Base-by-base conservation (phyloP, 1,140 invertebrate genomes). In the Lordiphosa collinella region DNA sequence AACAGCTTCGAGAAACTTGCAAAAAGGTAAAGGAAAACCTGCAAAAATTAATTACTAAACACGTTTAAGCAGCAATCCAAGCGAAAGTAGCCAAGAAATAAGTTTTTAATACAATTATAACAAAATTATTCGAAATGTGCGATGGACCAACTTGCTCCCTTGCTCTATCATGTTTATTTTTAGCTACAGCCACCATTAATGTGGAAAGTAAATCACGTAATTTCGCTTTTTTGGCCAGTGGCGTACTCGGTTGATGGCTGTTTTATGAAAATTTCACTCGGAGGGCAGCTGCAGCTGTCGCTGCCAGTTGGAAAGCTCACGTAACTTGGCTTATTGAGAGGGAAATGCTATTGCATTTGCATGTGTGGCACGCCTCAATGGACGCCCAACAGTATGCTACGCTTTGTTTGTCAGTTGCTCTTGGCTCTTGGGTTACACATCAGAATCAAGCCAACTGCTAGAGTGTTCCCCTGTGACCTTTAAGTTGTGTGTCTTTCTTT, bases 391-490 rank as follows among this genome's bases (percentile, higher is more conserved):
- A 44, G 69, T 65, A 48, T 75, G 76, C 76, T 56, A 56, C 75
- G 76, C 74, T 80, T 80, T 80, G 76, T 80, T 79, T 70, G 76
- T 65, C 53, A 75, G 75, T 80, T 80, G 75, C 82, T n/a, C n/a
- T n/a, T 80, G 70, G 47, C 75, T 53, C 65, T 79, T 57, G 61
- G 49, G 49, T 49, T 64, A 54, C 75, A 18, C 36, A 40, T 13
- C 22, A 12, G 22, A 16, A 54, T 25, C 29, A 36, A 51, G 6
- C 22, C 11, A 41, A 4, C 37, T 12, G 22, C 38, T 12, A 10
- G 5, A 1, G 16, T 18, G 13, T 18, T 11, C 38, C 51, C 36
- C 44, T 13, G 7, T 40, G 60, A 43, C 35, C 43, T 31, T 18
- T 12, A 63, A 49, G 36, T 59, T 52, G 40, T 29, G 14, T 10